Conservation (phyloP, 2,888 invertebrate genomes). For the Cordilura impudica region DNA sequence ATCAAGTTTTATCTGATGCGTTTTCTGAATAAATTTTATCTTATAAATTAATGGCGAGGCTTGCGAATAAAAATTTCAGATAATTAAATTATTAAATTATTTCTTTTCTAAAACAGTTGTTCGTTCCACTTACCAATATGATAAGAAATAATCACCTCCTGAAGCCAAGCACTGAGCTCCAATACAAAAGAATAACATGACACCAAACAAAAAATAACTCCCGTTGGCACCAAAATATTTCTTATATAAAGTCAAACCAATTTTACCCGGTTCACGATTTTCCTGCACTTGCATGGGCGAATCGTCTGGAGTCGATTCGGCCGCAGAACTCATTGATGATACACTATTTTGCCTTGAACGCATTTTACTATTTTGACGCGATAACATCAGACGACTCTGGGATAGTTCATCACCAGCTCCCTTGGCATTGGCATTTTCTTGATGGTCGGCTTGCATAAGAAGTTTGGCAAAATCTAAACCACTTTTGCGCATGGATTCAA, state of each 20-base stretch:
- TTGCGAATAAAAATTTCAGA: too few species aligned
- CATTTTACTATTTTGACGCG: slow-evolving; percentile 69
- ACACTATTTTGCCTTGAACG: slow-evolving; percentile 76
- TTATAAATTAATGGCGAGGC: too few species aligned
- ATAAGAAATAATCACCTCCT: slow-evolving; percentile 87
- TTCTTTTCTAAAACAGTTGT: background rate
- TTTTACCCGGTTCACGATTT: slow-evolving; percentile 81
- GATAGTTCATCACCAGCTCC: slow-evolving; percentile 59
- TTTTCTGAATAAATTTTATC: too few species aligned
- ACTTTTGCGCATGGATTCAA: slow-evolving; percentile 84
- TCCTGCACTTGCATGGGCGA: slow-evolving; percentile 80
- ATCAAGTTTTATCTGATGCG: too few species aligned
- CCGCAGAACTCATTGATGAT: slow-evolving; percentile 78
- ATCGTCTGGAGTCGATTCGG: slow-evolving; percentile 78
- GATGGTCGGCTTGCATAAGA: slow-evolving; percentile 80
- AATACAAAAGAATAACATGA: slow-evolving; percentile 82
- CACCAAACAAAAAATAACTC: slow-evolving; percentile 80
- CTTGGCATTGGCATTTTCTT: slow-evolving; percentile 71
- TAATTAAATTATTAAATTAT: too few species aligned
- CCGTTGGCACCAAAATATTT: slow-evolving; percentile 87
- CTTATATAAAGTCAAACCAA: slow-evolving; percentile 81
- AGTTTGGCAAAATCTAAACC: slow-evolving; percentile 89
- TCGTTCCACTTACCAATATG: slow-evolving; percentile 81
- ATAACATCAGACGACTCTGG: slow-evolving; percentile 65
- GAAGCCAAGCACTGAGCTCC: slow-evolving; percentile 85